Conservation (phyloP, 2,113 vertebrate genomes). For the Poeciliopsis turrubarensis region DNA sequence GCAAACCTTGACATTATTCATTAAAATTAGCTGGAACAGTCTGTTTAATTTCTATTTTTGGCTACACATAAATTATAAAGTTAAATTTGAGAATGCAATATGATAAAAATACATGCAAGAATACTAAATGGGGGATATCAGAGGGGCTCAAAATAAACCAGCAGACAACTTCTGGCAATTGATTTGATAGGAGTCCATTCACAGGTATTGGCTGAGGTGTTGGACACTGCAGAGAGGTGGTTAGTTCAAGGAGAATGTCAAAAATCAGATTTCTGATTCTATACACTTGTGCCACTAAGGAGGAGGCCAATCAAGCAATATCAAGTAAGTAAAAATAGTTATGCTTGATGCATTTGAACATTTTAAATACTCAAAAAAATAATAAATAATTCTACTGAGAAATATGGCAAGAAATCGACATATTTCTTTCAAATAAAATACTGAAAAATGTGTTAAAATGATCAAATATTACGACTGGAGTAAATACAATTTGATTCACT, state of each 20-base stretch:
- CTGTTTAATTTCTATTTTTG: not conserved
- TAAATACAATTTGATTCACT: not conserved
- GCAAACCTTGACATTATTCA: not conserved
- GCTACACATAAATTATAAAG: constrained; percentile 2
- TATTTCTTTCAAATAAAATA: not conserved
- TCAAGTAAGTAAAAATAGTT: not conserved
- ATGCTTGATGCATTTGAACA: not conserved
- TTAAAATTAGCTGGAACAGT: not conserved
- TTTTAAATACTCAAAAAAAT: not conserved
- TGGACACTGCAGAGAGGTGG: constrained; percentile 77
- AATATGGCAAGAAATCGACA: not conserved
- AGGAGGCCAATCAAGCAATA: not conserved
- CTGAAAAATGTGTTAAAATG: not conserved
- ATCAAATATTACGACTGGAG: rapidly evolving
- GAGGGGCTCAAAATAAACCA: constrained; percentile 40
- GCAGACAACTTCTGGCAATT: constrained; percentile 55
- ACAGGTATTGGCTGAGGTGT: constrained; percentile 64
- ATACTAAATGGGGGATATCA: constrained; percentile 17
- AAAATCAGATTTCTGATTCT: constrained; percentile 61
- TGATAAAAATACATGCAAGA: not conserved
- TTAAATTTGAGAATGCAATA: not conserved
- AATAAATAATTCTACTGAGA: too few species aligned
- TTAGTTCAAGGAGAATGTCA: constrained; percentile 79
- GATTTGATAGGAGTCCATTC: constrained; percentile 67
- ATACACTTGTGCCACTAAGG: constrained; percentile 21